These are phyloP conservation scores for Oligia strigilis DNA, from an alignment of 2,888 invertebrate species.

Conservation along the genomic window DNA sequence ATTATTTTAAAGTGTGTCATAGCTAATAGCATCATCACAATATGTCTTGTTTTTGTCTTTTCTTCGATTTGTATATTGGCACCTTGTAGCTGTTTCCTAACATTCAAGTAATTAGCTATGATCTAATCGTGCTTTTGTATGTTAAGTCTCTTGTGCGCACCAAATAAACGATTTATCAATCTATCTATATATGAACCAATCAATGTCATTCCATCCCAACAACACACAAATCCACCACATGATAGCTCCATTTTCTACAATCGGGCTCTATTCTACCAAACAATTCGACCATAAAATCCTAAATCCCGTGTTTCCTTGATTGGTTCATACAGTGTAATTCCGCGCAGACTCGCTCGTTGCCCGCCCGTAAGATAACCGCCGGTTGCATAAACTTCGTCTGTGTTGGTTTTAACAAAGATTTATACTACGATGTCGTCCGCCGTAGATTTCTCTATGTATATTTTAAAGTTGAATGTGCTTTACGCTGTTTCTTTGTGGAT, in stretches of 20 bases:
- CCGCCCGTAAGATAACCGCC: conserved; percentile 66
- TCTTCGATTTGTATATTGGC: neutral
- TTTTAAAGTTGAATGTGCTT: conserved; percentile 63
- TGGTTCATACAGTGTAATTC: conserved; percentile 67
- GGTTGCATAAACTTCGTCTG: conserved; percentile 74
- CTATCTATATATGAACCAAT: conserved; percentile 17
- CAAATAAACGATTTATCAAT: neutral
- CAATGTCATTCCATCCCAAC: conserved; percentile 19
- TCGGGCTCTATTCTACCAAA: conserved; percentile 47
- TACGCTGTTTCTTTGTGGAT: conserved; percentile 35
- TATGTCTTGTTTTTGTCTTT: neutral
- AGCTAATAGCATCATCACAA: neutral
- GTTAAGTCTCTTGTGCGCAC: neutral
- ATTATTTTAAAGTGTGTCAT: no score
- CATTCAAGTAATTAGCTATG: neutral
- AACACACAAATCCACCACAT: conserved; percentile 45
- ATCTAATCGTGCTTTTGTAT: neutral
- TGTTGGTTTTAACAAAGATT: conserved; percentile 79
- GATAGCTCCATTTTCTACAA: conserved; percentile 56
- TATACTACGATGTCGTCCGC: conserved; percentile 73
- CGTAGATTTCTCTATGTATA: conserved; percentile 61
- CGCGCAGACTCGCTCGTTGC: conserved; percentile 57
- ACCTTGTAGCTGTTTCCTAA: neutral
- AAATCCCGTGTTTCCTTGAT: conserved; percentile 66
- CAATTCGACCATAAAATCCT: conserved; percentile 60